Conservation (phyloP, 2,888 invertebrate species). For the Hybos culiciformis region DNA sequence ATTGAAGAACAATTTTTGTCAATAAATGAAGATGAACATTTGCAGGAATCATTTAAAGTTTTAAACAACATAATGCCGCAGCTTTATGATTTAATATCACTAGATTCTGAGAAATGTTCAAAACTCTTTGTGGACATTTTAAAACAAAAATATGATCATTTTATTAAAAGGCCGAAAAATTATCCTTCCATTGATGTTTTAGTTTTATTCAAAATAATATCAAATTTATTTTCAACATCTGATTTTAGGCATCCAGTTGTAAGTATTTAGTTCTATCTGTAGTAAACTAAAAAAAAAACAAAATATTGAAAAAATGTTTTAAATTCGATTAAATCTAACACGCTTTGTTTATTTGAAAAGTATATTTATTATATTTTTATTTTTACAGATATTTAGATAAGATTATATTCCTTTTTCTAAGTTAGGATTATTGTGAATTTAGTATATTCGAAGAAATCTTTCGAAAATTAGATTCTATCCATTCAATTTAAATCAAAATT, state of each 20-base stretch:
- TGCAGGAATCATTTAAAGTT: slow-evolving; percentile 44
- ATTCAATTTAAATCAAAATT: no score
- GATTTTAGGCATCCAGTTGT: slow-evolving; percentile 81
- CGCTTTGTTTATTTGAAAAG: no score
- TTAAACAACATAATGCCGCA: slow-evolving; percentile 44
- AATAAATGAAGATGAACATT: slow-evolving; percentile 22
- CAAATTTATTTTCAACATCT: slow-evolving; percentile 73
- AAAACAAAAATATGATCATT: slow-evolving; percentile 55
- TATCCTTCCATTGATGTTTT: slow-evolving; percentile 57
- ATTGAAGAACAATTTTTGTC: slow-evolving; percentile 49
- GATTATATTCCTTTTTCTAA: no score
- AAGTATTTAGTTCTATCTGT: no score
- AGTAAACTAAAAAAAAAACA: no score
- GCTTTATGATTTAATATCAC: slow-evolving; percentile 55
- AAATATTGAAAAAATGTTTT: no score
- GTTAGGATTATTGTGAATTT: no score
- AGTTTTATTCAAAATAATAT: slow-evolving; percentile 65
- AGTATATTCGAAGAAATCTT: no score
- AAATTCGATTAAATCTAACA: no score
- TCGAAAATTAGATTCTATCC: no score
- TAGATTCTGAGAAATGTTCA: slow-evolving; percentile 53
- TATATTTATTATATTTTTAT: no score
- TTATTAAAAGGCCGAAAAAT: slow-evolving; percentile 41
- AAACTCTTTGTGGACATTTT: slow-evolving; percentile 53
- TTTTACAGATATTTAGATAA: no score